Base-by-base conservation (phyloP, 1,140 invertebrate species). In the Aplysia californica region DNA sequence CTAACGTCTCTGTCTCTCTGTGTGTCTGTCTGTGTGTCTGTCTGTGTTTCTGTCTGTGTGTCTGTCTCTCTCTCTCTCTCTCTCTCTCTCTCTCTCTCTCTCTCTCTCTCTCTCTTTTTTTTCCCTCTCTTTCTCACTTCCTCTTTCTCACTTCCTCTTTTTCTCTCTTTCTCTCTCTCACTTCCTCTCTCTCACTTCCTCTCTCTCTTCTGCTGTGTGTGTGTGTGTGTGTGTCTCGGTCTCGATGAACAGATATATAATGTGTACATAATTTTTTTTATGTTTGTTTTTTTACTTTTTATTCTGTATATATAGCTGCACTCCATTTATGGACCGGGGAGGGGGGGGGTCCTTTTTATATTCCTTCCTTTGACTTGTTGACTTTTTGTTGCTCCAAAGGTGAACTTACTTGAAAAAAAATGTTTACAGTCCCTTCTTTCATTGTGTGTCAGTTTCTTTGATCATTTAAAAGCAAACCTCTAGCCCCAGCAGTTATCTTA, bases 331-430 rank as follows among this genome's bases (percentile, higher is more conserved):
- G n/a, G 4, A 23, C 55, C 44, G n/a, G 10, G 10, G n/a, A n/a
- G 10, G 10, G n/a, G n/a, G 10, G 44, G 10, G 10, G 10, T 50
- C n/a, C 3, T 29, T 4, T 23, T 26, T 6, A 3, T 61, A 4
- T 38, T 26, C 44, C 15, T 73, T 31, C 36, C 68, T 44, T 44
- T 3, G 36, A 10, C 75, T 76, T n/a, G n/a, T n/a, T n/a, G n/a
- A n/a, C n/a, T n/a, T n/a, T n/a, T n/a, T n/a, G n/a, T n/a, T n/a
- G n/a, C n/a, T n/a, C n/a, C n/a, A n/a, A n/a, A n/a, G n/a, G n/a
- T n/a, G n/a, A n/a, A n/a, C n/a, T n/a, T n/a, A n/a, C n/a, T n/a
- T n/a, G n/a, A n/a, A n/a, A n/a, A n/a, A n/a, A n/a, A n/a, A n/a
- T n/a, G n/a, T n/a, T n/a, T n/a, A n/a, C n/a, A n/a, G n/a, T n/a